phyloP scores from a whole-genome alignment of 2,888 invertebrate genomes.

The Halictus ligatus region DNA sequence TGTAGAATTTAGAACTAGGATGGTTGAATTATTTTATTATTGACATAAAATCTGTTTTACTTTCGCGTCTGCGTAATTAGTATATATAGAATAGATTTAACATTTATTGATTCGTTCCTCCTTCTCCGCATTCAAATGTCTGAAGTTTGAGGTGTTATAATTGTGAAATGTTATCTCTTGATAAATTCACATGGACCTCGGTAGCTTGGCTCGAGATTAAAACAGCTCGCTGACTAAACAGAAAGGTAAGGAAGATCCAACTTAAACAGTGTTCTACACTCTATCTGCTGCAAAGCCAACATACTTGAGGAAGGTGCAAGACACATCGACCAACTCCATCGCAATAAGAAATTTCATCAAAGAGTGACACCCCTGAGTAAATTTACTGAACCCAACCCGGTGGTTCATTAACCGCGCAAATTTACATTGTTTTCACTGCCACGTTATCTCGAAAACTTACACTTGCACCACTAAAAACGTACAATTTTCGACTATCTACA shows the following conservation, averaged over 20 bases:
- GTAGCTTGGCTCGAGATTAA: neutral
- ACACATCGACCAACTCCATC: neutral
- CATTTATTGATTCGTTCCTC: neutral
- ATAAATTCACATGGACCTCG: neutral
- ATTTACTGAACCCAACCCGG: conserved; percentile 13
- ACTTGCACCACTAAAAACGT: neutral
- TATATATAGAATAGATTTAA: too few species aligned
- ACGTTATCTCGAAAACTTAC: neutral
- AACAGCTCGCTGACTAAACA: conserved; percentile 1
- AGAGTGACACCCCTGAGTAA: conserved; percentile 8
- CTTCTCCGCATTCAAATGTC: neutral
- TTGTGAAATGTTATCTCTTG: neutral
- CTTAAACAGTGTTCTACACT: neutral
- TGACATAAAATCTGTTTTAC: too few species aligned
- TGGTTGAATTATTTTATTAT: too few species aligned
- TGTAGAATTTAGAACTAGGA: too few species aligned
- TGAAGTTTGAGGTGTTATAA: neutral
- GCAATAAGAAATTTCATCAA: conserved; percentile 17
- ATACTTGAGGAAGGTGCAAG: neutral
- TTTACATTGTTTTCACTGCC: conserved; percentile 1
- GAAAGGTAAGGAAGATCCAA: neutral
- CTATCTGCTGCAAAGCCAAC: neutral
- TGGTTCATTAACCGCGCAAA: conserved; percentile 29
- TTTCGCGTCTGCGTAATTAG: too few species aligned
- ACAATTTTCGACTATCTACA: neutral